Percentiles rank a stretch among this genome's conserved stretches.
phyloP scores from a whole-genome alignment of 35 echinoderm and acorn worm genomes.

The Ophioderma brevispina region DNA sequence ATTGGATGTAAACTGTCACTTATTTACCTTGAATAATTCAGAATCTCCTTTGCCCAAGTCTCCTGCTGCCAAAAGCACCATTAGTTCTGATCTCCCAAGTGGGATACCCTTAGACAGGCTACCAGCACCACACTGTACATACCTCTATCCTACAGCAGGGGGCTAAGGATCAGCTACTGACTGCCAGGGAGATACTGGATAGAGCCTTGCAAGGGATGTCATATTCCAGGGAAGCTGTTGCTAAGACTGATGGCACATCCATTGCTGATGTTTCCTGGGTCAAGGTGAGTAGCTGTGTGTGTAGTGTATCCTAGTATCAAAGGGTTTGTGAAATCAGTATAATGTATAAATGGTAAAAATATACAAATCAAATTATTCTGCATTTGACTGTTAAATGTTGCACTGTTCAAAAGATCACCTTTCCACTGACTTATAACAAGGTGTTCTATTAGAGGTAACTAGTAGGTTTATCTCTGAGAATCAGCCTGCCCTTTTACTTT shows the following conservation, averaged over 20 bases:
- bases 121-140: conserved; percentile 69
- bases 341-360: no score
- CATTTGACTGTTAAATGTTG: no score
- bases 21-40: not conserved
- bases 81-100: conserved; percentile 36
- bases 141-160: conserved; percentile 80
- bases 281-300: conserved; percentile 71
- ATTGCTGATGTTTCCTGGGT: conserved; percentile 97
- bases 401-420: no score
- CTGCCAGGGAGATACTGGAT: conserved; percentile 86
- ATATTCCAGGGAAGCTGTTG: conserved; percentile 77
- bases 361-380: no score
- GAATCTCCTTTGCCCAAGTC: conserved; percentile 16
- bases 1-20: no score
- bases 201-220: conserved; percentile 92
- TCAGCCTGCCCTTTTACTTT: no score
- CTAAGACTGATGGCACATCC: conserved; percentile 84
- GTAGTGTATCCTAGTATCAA: no score
- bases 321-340: no score
- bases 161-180: conserved; percentile 74
- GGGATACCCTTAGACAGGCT: not conserved
- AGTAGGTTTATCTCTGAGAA: no score
- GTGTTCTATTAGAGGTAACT: no score
- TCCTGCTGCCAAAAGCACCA: conserved; percentile 25
- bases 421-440: no score